phyloP scores from a whole-genome alignment of 2,888 invertebrate species.

The Amiota communis region DNA sequence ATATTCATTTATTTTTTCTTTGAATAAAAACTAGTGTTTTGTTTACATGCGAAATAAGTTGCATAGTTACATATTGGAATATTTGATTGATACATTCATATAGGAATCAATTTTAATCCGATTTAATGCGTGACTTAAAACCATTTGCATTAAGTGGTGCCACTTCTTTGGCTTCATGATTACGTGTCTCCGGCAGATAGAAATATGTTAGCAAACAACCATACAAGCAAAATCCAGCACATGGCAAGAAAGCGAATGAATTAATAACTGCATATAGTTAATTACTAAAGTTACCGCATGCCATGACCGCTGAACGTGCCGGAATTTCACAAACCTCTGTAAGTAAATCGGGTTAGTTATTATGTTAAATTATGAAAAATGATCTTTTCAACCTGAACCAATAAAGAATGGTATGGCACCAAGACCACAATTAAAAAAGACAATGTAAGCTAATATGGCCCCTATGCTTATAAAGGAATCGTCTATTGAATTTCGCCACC shows the following conservation, averaged over 20 bases:
- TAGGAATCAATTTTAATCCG: too few species aligned
- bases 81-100: too few species aligned
- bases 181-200: conserved; percentile 59
- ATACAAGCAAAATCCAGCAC: conserved; percentile 72
- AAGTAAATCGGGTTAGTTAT: conserved; percentile 29
- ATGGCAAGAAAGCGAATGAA: conserved; percentile 81
- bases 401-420: conserved; percentile 89
- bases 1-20: too few species aligned
- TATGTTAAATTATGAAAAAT: too few species aligned
- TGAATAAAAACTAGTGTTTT: too few species aligned
- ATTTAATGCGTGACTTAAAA: conserved; percentile 72
- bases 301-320: conserved; percentile 86
- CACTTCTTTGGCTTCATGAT: conserved; percentile 50
- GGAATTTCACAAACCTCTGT: conserved; percentile 85
- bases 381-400: conserved; percentile 76
- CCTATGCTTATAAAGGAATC: conserved; percentile 72
- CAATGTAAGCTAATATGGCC: conserved; percentile 75
- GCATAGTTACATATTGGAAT: too few species aligned
- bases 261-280: conserved; percentile 78
- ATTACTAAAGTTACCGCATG: conserved; percentile 86
- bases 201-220: conserved; percentile 49
- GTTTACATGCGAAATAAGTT: too few species aligned
- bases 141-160: conserved; percentile 72
- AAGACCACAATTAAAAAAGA: conserved; percentile 85
- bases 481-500: conserved; percentile 79